Percentiles rank a stretch among this genome's conserved stretches.
phyloP scores from a whole-genome alignment of 2,797 vertebrate species.

The Gambelia wislizenii region DNA sequence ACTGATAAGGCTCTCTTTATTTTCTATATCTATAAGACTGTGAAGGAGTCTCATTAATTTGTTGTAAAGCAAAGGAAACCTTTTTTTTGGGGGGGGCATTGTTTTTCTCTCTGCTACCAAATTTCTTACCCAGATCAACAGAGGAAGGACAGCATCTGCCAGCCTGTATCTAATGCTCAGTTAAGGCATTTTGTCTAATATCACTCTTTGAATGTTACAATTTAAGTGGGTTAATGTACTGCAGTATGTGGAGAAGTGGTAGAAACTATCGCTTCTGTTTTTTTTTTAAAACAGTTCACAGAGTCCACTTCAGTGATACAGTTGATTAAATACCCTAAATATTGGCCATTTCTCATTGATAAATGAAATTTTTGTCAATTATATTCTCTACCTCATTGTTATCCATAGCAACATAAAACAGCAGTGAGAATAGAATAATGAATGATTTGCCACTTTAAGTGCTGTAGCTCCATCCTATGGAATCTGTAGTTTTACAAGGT shows the following conservation, averaged over 20 bases:
- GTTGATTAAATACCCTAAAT: background rate
- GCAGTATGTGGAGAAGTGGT: background rate
- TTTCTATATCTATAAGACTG: no score
- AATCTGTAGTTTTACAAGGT: no score
- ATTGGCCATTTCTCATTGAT: background rate
- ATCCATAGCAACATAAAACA: background rate
- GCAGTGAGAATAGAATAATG: background rate
- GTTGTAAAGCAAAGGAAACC: background rate
- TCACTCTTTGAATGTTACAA: slow-evolving; percentile 10
- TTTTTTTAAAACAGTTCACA: background rate
- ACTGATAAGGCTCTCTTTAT: no score
- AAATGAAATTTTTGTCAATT: background rate
- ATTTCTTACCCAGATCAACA: background rate
- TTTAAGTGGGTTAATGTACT: background rate
- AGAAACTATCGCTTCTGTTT: background rate
- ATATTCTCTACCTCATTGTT: background rate
- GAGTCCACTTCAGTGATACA: background rate
- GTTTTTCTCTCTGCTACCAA: background rate
- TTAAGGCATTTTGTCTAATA: background rate
- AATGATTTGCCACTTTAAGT: no score
- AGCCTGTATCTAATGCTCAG: background rate
- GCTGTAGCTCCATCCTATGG: no score
- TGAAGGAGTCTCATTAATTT: background rate
- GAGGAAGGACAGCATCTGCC: background rate
- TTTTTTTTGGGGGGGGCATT: background rate